These are phyloP conservation scores for Caenorhabditis sp. DNA, from an alignment of 2,888 invertebrate genomes.

Conservation along the genomic window DNA sequence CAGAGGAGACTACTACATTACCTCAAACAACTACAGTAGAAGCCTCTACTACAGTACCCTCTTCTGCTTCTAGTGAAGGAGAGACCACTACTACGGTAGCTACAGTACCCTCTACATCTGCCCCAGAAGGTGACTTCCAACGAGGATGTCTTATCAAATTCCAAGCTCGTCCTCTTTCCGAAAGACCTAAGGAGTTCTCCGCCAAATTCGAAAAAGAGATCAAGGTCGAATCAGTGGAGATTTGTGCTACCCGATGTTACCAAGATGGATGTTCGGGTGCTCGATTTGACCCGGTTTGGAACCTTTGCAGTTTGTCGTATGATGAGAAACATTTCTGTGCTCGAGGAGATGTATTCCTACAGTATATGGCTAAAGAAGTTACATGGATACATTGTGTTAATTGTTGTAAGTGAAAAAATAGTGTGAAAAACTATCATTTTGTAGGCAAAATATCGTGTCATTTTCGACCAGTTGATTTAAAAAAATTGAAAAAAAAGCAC, in stretches of 20 bases:
- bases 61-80: neutral
- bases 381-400: conserved; percentile 66
- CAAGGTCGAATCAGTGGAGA: conserved; percentile 51
- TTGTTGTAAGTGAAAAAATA: conserved; percentile 42
- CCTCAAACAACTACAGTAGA: neutral
- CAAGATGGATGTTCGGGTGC: conserved; percentile 67
- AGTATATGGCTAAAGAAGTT: conserved; percentile 48
- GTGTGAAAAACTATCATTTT: no score
- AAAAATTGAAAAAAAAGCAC: no score
- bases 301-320: conserved; percentile 59
- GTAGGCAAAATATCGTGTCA: no score
- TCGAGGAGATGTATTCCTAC: conserved; percentile 46
- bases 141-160: conserved; percentile 60
- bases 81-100: no score
- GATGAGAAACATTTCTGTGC: conserved; percentile 59
- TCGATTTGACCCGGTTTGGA: conserved; percentile 51
- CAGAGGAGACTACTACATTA: neutral
- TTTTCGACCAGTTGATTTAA: no score
- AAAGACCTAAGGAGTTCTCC: conserved; percentile 52
- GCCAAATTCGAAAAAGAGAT: conserved; percentile 53
- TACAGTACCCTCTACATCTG: conserved; percentile 5
- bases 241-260: conserved; percentile 61
- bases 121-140: conserved; percentile 20
- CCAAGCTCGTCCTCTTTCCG: conserved; percentile 53
- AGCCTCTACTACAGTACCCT: conserved; percentile 1